Evolutionary conservation across 2,888 invertebrate species (phyloP).

Genomic region (Ophion obscuratus): DNA sequence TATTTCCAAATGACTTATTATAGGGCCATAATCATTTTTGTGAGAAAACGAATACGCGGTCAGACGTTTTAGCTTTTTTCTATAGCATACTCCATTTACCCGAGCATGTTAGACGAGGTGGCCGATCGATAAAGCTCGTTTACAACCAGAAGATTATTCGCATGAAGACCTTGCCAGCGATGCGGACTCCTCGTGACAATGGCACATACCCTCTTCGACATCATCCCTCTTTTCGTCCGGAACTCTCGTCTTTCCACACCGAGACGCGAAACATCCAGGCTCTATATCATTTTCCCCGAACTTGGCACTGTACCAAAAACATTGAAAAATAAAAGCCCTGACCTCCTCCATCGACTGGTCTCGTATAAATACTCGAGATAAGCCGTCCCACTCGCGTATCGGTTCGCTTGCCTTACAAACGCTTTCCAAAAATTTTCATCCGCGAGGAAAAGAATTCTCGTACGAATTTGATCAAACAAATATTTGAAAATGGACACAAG

Average conservation of each 20-base stretch:
- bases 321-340: slow-evolving; percentile 61
- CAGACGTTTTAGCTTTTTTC: not conserved
- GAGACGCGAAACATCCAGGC: slow-evolving; percentile 45
- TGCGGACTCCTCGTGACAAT: slow-evolving; percentile 61
- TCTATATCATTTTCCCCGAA: slow-evolving; percentile 51
- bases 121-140: slow-evolving; percentile 58
- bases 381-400: not conserved
- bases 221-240: slow-evolving; percentile 36
- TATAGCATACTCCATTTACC: slow-evolving; percentile 21
- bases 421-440: not conserved
- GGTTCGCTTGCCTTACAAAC: not conserved
- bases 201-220: slow-evolving; percentile 28
- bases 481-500: not conserved
- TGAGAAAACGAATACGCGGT: not conserved
- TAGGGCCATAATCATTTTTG: not conserved
- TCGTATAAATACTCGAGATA: slow-evolving; percentile 31
- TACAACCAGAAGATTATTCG: slow-evolving; percentile 53
- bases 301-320: slow-evolving; percentile 59
- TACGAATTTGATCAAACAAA: not conserved
- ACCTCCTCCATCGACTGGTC: slow-evolving; percentile 44
- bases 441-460: not conserved
- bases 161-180: slow-evolving; percentile 54
- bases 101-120: slow-evolving; percentile 26
- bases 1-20: not conserved
- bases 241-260: slow-evolving; percentile 21